phyloP scores from a whole-genome alignment of 2,888 invertebrate genomes.

The Drosophila histrio region DNA sequence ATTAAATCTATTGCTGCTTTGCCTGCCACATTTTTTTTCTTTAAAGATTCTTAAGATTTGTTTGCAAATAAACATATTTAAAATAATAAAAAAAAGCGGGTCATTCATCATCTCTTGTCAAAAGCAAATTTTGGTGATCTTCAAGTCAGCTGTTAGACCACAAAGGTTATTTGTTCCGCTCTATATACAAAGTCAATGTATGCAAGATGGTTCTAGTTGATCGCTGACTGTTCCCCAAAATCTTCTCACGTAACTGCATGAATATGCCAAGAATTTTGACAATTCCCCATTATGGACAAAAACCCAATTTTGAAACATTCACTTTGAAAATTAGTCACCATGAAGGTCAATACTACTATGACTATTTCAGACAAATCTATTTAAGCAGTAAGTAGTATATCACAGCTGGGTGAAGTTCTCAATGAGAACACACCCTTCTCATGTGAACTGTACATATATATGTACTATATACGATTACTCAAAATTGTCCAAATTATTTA shows the following conservation, averaged over 20 bases:
- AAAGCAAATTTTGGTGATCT: not conserved
- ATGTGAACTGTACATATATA: conserved; percentile 6
- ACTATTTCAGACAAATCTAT: conserved; percentile 42
- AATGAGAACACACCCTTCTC: conserved; percentile 49
- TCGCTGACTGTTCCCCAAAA: conserved; percentile 14
- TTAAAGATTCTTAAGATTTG: not conserved
- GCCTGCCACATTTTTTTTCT: not conserved
- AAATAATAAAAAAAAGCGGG: not conserved
- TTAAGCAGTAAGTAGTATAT: conserved; percentile 18
- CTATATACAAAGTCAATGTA: conserved; percentile 27
- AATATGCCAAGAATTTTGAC: conserved; percentile 34
- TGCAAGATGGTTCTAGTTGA: conserved; percentile 22
- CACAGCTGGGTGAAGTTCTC: conserved; percentile 52
- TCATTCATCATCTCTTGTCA: not conserved
- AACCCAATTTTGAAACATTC: conserved; percentile 53
- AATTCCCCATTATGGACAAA: conserved; percentile 37
- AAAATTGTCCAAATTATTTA: conserved; percentile 49
- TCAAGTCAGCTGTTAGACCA: conserved; percentile 18
- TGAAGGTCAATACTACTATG: conserved; percentile 70
- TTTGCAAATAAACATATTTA: not conserved
- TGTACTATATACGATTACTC: conserved; percentile 19
- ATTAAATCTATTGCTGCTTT: no score
- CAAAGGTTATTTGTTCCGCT: conserved; percentile 58
- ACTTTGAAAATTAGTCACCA: conserved; percentile 62
- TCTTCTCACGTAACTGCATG: conserved; percentile 19